These are phyloP conservation scores for Tribolium castaneum DNA, from an alignment of 1,140 invertebrate species.

Conservation along the genomic window DNA sequence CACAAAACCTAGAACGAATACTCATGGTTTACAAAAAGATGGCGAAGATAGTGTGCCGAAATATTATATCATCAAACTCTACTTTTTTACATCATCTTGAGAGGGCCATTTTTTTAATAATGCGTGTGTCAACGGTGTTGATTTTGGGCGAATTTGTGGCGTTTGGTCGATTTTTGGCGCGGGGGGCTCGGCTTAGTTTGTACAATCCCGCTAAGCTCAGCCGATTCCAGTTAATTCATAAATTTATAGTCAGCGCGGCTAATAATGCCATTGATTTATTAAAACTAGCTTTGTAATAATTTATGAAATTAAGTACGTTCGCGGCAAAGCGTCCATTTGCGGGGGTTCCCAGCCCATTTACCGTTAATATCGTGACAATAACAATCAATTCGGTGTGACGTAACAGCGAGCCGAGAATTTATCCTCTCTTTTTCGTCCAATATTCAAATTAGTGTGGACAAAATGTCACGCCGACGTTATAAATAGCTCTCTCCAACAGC, in stretches of 20 bases:
- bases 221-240: constrained; percentile 23
- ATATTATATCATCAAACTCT: no score
- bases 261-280: constrained; percentile 34
- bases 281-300: not conserved
- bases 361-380: constrained; percentile 23
- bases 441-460: constrained; percentile 33
- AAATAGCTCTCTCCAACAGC: constrained; percentile 8
- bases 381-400: constrained; percentile 31
- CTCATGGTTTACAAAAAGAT: no score
- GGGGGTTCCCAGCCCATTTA: not conserved
- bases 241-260: constrained; percentile 12
- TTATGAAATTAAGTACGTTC: constrained; percentile 33
- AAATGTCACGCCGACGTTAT: constrained; percentile 21
- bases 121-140: no score
- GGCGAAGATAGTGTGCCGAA: no score
- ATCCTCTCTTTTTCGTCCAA: constrained; percentile 10
- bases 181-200: constrained; percentile 15
- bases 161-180: not conserved
- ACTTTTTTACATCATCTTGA: no score
- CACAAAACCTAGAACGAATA: no score
- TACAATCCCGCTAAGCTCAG: constrained; percentile 24
- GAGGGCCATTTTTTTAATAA: no score
- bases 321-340: not conserved
- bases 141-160: no score
- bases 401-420: not conserved